Evolutionary conservation across 2,888 invertebrate species (phyloP), one percentile per base, ranked within the genome.

Genomic region (Hanleya hanleyi): DNA sequence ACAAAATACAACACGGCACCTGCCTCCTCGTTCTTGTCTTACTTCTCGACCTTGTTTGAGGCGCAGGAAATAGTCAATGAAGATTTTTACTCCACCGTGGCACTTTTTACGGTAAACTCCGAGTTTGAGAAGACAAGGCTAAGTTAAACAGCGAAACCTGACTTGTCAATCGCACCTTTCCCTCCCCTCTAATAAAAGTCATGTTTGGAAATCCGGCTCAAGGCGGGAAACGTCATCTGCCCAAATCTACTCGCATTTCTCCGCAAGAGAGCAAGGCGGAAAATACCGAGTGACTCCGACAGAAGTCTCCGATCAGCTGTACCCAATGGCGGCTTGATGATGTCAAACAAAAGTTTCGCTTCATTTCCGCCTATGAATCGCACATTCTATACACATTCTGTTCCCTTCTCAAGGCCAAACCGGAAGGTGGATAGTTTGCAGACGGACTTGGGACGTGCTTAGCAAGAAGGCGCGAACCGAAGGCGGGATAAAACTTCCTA

Each of bases 281-380:
- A 57, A 57, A 18, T 57, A 57, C 57, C 57, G 57, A 57, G 32
- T 57, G 22, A 57, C 26, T 26, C 57, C 57, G 57, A 57, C 29
- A 15, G 15, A 15, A 15, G 22, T 2, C 57, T 26, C 5, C 29
- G 12, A 26, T 29, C 9, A 7, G 32, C 57, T 57, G 4, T 15
- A 4, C 29, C 22, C 26, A 29, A 26, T 29, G 15, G 26, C 32
- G 57, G 22, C 29, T 4, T 18, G 57, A 57, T 57, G 57, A 15
- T 22, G 57, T 15, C 57, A 57, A 57, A 57, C 57, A 57, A 15
- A 57, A 57, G 57, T 57, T 57, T 57, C 26, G 29, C 26, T 29
- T 57, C 57, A 57, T 57, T 57, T 57, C 57, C 57, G 57, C 57
- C 15, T 57, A 57, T 57, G 32, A 57, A 29, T 57, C 57, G 22